Conservation (phyloP, 2,113 vertebrate genomes). For the Poeciliopsis prolifica region DNA sequence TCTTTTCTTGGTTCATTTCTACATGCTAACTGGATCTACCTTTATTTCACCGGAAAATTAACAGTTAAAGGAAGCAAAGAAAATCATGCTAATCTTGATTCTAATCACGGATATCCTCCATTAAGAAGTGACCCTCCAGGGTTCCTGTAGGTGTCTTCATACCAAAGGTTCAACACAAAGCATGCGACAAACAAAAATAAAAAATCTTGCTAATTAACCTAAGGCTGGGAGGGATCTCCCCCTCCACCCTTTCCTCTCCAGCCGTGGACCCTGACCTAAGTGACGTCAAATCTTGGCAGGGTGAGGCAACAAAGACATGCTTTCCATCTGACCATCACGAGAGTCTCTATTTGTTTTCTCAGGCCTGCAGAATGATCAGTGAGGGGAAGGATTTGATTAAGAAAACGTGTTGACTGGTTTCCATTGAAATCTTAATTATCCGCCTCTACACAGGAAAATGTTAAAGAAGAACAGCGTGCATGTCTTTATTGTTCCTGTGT, state of each 20-base stretch:
- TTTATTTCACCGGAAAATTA: not conserved
- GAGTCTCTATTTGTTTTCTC: constrained; percentile 57
- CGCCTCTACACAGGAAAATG: constrained; percentile 25
- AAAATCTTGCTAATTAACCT: constrained; percentile 45
- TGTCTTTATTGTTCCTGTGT: constrained; percentile 42
- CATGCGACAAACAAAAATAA: constrained; percentile 14
- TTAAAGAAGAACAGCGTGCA: not conserved
- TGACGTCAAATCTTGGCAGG: constrained; percentile 62
- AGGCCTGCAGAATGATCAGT: constrained; percentile 58
- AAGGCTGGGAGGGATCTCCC: constrained; percentile 10
- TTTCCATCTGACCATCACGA: constrained; percentile 52
- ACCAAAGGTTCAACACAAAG: not conserved
- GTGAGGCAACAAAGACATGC: constrained; percentile 43
- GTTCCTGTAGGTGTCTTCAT: constrained; percentile 15
- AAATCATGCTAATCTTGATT: not conserved
- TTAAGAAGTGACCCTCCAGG: constrained; percentile 19
- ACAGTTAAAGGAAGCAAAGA: constrained; percentile 18
- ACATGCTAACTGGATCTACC: not conserved
- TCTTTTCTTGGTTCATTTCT: not conserved
- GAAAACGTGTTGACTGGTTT: constrained; percentile 61
- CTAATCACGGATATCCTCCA: constrained; percentile 29
- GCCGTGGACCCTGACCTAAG: constrained; percentile 27
- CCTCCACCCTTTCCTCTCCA: constrained; percentile 44
- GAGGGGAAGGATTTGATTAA: constrained; percentile 57
- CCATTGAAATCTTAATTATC: constrained; percentile 51